Evolutionary conservation across 2,113 vertebrate species (phyloP).

Genomic region (Alosa alosa): DNA sequence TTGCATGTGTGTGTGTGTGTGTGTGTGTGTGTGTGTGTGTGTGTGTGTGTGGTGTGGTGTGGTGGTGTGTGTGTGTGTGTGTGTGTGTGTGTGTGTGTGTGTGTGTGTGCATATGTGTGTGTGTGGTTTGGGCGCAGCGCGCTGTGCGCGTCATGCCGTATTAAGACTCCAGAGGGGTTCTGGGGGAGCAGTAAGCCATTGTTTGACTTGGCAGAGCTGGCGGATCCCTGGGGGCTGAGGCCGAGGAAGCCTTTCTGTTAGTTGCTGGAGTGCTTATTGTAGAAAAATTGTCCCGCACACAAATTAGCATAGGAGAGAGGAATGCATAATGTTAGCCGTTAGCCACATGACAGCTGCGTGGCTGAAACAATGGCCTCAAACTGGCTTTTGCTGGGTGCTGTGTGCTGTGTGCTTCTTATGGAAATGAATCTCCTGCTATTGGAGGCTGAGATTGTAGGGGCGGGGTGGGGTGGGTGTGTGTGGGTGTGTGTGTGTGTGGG

Average conservation of each 20-base stretch:
- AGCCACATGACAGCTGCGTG: slow-evolving; percentile 95
- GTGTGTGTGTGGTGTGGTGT: too few relatives aligned
- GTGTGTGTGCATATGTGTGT: slow-evolving; percentile 43
- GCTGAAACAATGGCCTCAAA: slow-evolving; percentile 85
- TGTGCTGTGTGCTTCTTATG: slow-evolving; percentile 73
- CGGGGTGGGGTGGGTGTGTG: too few relatives aligned
- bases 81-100: too few relatives aligned
- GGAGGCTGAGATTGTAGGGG: slow-evolving; percentile 15
- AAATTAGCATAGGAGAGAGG: slow-evolving; percentile 96
- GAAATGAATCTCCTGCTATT: slow-evolving; percentile 68
- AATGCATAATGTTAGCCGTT: slow-evolving; percentile 80
- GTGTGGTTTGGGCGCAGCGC: slow-evolving; percentile 76
- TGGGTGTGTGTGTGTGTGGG: too few relatives aligned
- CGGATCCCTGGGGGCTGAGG: slow-evolving; percentile 83
- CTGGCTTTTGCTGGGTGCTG: slow-evolving; percentile 76
- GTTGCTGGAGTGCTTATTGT: slow-evolving; percentile 88
- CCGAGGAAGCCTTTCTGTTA: slow-evolving; percentile 96
- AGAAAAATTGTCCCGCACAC: slow-evolving; percentile 84
- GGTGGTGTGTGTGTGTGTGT: too few relatives aligned
- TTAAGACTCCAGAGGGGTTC: slow-evolving; percentile 82
- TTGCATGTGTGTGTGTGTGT: not conserved
- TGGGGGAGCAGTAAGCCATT: slow-evolving; percentile 85
- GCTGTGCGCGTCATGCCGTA: slow-evolving; percentile 78
- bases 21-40: not conserved
- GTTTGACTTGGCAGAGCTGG: slow-evolving; percentile 86